Base-by-base conservation (phyloP, 2,797 vertebrate genomes). In the Philypnodon macrostomus region DNA sequence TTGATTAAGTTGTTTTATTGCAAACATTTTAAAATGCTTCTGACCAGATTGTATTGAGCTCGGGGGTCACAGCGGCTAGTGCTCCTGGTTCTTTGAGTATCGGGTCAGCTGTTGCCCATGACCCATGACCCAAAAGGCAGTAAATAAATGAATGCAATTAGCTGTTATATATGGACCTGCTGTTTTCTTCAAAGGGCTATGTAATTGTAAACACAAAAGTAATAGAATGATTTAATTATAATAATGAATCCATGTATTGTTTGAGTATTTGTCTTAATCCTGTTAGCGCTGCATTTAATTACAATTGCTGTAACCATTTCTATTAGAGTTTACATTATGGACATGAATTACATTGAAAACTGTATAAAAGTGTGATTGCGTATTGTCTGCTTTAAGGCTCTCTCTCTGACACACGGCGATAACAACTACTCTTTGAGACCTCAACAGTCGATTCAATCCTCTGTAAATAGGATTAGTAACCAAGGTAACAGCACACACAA, bases 401-500 rank as follows among this genome's bases (percentile, higher is more conserved):
- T 61, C 66, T 84, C 73, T 68, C 83, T 81, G 83, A 86, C 81
- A 87, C 67, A 62, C 7, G 10, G 58, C 62, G 84, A 87, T 84
- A 85, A 82, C 74, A 87, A 81, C 67, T 80, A 80, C 79, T 81
- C 81, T 81, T 75, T 67, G 60, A 79, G 73, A 83, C 75, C 78
- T 86, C 70, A 85, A 86, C 77, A 81, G 80, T 80, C 71, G 70
- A 80, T 83, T 57, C 78, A 75, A 70, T 87, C 78, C 73, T 80
- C 47, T 38, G 71, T 77, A 85, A 87, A 87, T 73, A 86, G 81
- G 81, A 87, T 87, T 87, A 89, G 85, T 88, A 77, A 70, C 85
- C 83, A 81, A 73, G 85, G 86, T 81, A 85, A 87, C 84, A 44
- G 59, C n/a, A 60, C 75, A 58, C 53, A 23, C 31, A 19, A 5